Percentiles rank a stretch among this genome's conserved stretches.
These are phyloP conservation scores for Brachionus rotundiformis DNA, from an alignment of 1,140 invertebrate species.

Conservation along the genomic window DNA sequence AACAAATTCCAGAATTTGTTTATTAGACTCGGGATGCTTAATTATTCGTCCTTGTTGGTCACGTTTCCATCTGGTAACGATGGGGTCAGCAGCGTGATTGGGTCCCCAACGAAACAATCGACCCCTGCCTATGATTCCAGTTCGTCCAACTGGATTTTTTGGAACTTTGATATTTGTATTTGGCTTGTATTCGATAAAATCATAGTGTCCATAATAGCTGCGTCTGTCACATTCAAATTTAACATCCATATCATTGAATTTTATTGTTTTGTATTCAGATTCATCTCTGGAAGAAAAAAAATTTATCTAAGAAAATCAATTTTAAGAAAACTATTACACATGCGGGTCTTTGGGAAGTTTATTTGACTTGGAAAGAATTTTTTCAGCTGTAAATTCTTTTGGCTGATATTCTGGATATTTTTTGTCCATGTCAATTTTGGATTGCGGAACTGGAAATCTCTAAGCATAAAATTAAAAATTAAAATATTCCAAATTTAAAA, in stretches of 20 bases:
- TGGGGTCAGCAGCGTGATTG: constrained; percentile 78
- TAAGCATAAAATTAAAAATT: too few species aligned
- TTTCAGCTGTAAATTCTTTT: constrained; percentile 36
- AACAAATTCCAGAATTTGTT: constrained; percentile 75
- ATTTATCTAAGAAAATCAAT: not conserved
- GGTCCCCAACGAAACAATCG: constrained; percentile 82
- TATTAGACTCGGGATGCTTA: constrained; percentile 68
- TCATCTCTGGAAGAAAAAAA: constrained; percentile 53
- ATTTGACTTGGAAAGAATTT: constrained; percentile 26
- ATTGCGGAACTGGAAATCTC: constrained; percentile 13
- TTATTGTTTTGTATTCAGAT: constrained; percentile 56
- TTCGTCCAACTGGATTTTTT: constrained; percentile 76
- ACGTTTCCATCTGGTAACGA: constrained; percentile 71
- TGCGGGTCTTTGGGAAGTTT: constrained; percentile 16
- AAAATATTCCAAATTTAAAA: too few species aligned
- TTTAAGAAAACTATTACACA: not conserved
- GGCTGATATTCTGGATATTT: not conserved
- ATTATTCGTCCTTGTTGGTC: constrained; percentile 64
- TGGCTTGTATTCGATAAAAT: constrained; percentile 40
- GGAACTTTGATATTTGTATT: constrained; percentile 1
- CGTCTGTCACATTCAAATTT: constrained; percentile 71
- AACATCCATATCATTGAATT: constrained; percentile 79
- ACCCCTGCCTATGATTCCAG: constrained; percentile 66
- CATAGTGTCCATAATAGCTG: constrained; percentile 74
- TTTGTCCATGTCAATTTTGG: not conserved